Conservation (phyloP, 2,888 invertebrate species). For the Tanypteryx hageni region DNA sequence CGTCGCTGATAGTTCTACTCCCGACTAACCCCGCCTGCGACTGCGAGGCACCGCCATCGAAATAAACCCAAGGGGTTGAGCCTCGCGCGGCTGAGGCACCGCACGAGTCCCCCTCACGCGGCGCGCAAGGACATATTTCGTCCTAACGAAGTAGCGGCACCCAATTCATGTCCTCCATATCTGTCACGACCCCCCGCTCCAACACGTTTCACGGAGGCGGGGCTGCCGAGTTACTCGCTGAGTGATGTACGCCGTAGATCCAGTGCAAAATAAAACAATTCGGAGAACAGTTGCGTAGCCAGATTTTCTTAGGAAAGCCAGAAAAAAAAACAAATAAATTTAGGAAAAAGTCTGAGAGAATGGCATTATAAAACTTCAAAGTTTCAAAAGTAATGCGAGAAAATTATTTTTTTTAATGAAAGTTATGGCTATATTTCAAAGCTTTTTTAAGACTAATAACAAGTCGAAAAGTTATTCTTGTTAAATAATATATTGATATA, state of each 20-base stretch:
- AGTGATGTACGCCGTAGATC: neutral
- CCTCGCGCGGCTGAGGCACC: neutral
- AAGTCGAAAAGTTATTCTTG: no score
- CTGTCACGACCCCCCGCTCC: neutral
- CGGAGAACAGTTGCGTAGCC: neutral
- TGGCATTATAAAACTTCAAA: no score
- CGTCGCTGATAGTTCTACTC: constrained; percentile 40
- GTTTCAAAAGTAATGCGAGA: no score
- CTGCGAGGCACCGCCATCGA: constrained; percentile 28
- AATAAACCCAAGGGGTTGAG: constrained; percentile 30
- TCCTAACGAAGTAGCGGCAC: constrained; percentile 48
- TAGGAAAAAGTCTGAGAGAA: no score
- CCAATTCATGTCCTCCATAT: constrained; percentile 17
- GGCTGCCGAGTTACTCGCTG: neutral
- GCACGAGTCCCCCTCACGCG: neutral
- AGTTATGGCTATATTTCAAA: no score
- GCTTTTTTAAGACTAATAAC: no score
- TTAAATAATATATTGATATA: no score
- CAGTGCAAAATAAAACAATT: neutral
- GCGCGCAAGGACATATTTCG: constrained; percentile 19
- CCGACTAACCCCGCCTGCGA: no score
- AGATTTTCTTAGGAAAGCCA: neutral
- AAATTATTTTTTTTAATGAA: no score
- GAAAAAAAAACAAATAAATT: no score
- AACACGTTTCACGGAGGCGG: no score